Base-by-base conservation (phyloP, 2,888 invertebrate genomes). In the Cosmia trapezina region DNA sequence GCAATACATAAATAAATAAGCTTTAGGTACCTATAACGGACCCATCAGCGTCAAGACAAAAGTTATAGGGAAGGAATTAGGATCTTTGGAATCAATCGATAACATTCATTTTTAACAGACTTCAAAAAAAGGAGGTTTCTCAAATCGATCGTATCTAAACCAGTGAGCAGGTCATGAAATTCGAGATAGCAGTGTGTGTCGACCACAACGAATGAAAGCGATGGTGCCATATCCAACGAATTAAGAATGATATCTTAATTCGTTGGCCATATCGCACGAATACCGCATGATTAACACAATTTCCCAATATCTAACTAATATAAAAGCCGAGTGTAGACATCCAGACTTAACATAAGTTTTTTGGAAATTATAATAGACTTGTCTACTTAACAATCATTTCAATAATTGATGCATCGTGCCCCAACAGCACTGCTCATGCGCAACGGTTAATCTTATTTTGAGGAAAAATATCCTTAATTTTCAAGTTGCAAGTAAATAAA, bases 311-410 rank as follows among this genome's bases (percentile, higher is more conserved):
- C 43, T 63, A 70, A 76, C n/a, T 11, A 57, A 57, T 62, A 47
- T 43, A 59, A 63, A 70, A 63, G 77, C 17, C 62, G 22, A 76
- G 41, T 76, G 69, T 53, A 76, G 70, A 76, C 76, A 70, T 76
- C 33, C 70, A 76, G 69, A 63, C 33, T 47, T 41, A 63, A 63
- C 70, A 53, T 17, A 22, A 22, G 5, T 47, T 41, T 63, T 22
- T 59, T 43, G 4, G 7, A 33, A 53, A 37, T 56, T 56, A 28
- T 47, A 22, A n/a, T 56, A 61, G 7, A 74, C 37, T 17, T 63
- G 49, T 28, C 17, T 63, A 63, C 8, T 47, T 28, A 73, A 62
- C 33, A 12, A 12, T n/a, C n/a, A n/a, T 54, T 53, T 57, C n/a
- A 63, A 57, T 57, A 70, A 43, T 43, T 41, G 56, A 69, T 76